Conservation (phyloP, 2,888 invertebrate genomes). For the Cerastoderma edule region DNA sequence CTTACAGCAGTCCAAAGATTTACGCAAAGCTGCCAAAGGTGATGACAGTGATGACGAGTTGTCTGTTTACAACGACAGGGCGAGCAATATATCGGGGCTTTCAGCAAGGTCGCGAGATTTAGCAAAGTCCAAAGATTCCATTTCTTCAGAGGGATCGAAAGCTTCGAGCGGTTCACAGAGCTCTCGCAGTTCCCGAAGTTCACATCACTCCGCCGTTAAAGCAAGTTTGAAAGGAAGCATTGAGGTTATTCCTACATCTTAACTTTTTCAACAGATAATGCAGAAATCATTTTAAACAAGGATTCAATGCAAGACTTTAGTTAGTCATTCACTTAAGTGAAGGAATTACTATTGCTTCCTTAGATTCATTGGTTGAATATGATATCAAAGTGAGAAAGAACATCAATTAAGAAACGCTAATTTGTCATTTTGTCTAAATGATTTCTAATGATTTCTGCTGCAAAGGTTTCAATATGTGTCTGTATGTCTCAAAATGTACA, state of each 20-base stretch:
- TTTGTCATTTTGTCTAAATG: too few relatives aligned
- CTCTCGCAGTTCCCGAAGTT: slow-evolving; percentile 32
- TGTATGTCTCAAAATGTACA: too few relatives aligned
- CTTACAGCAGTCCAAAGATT: slow-evolving; percentile 77
- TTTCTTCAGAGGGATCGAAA: slow-evolving; percentile 39
- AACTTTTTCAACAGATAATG: too few relatives aligned
- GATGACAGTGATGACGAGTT: slow-evolving; percentile 61
- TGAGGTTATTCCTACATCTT: slow-evolving; percentile 49
- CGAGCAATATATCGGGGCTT: slow-evolving; percentile 65
- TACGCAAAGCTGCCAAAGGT: slow-evolving; percentile 65
- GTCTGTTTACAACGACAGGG: slow-evolving; percentile 68
- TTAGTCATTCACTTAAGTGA: too few relatives aligned
- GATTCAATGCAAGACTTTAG: too few relatives aligned
- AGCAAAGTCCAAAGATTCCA: slow-evolving; percentile 50
- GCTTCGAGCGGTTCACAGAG: slow-evolving; percentile 26
- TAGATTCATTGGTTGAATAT: too few relatives aligned
- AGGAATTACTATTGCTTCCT: too few relatives aligned
- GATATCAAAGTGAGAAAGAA: too few relatives aligned
- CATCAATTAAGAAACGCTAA: too few relatives aligned
- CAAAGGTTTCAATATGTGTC: too few relatives aligned
- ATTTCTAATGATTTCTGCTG: too few relatives aligned
- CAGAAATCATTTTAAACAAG: too few relatives aligned
- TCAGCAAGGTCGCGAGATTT: slow-evolving; percentile 60
- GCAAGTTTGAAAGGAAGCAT: slow-evolving; percentile 31
- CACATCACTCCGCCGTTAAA: slow-evolving; percentile 1